Conservation (phyloP, 2,888 invertebrate species). For the Troides oblongomaculatus region DNA sequence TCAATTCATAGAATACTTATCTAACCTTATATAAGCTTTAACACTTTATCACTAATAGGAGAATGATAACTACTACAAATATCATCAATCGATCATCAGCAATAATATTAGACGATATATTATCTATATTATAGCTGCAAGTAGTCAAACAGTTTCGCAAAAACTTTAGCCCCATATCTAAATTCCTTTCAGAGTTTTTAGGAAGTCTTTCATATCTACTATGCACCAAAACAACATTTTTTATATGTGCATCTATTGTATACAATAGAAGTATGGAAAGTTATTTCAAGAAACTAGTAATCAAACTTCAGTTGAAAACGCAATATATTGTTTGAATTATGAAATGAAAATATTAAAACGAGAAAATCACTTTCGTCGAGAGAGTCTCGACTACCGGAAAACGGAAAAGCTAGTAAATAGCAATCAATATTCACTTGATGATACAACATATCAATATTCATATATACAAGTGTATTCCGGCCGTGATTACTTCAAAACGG, state of each 20-base stretch:
- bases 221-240: no score
- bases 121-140: no score
- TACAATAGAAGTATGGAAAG: neutral
- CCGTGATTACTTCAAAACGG: slow-evolving; percentile 12
- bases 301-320: neutral
- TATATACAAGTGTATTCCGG: slow-evolving; percentile 11
- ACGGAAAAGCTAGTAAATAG: slow-evolving; percentile 8
- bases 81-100: slow-evolving; percentile 1
- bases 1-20: neutral
- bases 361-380: neutral
- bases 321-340: neutral
- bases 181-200: no score
- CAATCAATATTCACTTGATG: slow-evolving; percentile 11
- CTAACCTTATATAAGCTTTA: neutral
- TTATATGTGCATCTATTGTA: no score
- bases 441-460: slow-evolving; percentile 10
- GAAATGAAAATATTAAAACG: neutral
- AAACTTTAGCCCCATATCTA: no score
- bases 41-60: neutral
- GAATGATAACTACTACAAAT: neutral
- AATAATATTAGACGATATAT: neutral
- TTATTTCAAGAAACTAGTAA: neutral
- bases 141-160: no score
- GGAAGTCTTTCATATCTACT: no score
- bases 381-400: neutral